These are phyloP conservation scores for Uria aalge DNA, from an alignment of 2,113 vertebrate species.

Conservation along the genomic window DNA sequence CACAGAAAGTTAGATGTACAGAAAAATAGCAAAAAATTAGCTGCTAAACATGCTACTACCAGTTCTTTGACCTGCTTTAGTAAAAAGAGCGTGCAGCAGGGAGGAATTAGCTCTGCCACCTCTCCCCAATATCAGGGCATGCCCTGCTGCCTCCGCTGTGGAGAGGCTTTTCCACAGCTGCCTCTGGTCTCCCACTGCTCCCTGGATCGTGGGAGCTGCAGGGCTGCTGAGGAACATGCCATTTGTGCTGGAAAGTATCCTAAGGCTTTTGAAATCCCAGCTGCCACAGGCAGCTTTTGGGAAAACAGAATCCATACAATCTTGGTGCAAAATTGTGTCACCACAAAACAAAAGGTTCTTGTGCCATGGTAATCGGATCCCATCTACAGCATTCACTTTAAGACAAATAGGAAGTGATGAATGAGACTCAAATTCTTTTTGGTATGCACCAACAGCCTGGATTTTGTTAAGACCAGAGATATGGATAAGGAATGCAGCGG, in stretches of 20 bases:
- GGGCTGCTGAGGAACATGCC: neutral
- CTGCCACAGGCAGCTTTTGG: constrained; percentile 28
- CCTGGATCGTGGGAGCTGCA: neutral
- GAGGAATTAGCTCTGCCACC: neutral
- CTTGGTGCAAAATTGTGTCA: constrained; percentile 27
- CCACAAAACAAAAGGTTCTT: constrained; percentile 3
- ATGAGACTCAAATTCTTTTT: constrained; percentile 11
- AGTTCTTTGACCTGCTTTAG: neutral
- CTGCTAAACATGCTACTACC: neutral
- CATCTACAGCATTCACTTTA: constrained; percentile 15
- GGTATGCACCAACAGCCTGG: constrained; percentile 17
- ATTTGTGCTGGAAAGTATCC: constrained; percentile 59
- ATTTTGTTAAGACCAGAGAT: neutral
- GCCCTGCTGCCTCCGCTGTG: neutral
- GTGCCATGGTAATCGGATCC: constrained; percentile 8
- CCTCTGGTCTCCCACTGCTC: neutral
- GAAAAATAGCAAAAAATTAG: neutral
- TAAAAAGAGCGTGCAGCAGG: neutral
- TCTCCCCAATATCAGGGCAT: neutral
- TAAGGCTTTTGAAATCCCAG: constrained; percentile 37
- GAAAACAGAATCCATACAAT: constrained; percentile 23
- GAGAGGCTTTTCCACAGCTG: neutral
- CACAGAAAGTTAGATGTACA: neutral
- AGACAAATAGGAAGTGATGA: constrained; percentile 55
- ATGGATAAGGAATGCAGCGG: neutral